Percentiles rank a stretch among this genome's conserved stretches.
phyloP scores from a whole-genome alignment of 2,113 vertebrate species.

The Melanerpes formicivorus region DNA sequence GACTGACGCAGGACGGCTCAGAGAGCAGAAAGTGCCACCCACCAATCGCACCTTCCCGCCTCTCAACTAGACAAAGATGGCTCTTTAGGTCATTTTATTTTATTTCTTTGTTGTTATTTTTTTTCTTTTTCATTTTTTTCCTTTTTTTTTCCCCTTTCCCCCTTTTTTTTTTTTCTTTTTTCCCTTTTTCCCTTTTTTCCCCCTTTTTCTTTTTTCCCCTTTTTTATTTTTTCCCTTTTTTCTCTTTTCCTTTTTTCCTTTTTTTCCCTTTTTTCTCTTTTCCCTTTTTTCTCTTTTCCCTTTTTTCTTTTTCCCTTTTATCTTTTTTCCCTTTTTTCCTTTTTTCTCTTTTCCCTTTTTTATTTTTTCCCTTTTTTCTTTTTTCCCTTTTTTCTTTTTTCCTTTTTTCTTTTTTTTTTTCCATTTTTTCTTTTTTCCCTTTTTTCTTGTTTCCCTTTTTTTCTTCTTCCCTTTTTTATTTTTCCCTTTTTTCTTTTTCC shows the following conservation, averaged over 20 bases:
- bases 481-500: neutral
- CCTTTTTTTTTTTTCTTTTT: neutral
- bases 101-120: slow-evolving; percentile 56
- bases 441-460: too few relatives aligned
- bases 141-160: too few relatives aligned
- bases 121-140: neutral
- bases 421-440: too few relatives aligned
- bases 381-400: slow-evolving; percentile 64
- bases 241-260: neutral
- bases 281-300: neutral
- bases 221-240: slow-evolving; percentile 46
- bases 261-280: slow-evolving; percentile 22
- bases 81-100: slow-evolving; percentile 62
- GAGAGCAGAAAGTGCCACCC: neutral
- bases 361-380: neutral
- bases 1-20: neutral
- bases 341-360: slow-evolving; percentile 50
- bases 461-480: too few relatives aligned
- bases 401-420: too few relatives aligned
- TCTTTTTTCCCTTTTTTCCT: too few relatives aligned
- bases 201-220: slow-evolving; percentile 44
- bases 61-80: slow-evolving; percentile 69
- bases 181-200: too few relatives aligned
- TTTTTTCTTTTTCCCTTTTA: too few relatives aligned
- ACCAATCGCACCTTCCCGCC: slow-evolving; percentile 15